Evolutionary conservation across 2,888 invertebrate species (phyloP).

Genomic region (Eupithecia exiguata): DNA sequence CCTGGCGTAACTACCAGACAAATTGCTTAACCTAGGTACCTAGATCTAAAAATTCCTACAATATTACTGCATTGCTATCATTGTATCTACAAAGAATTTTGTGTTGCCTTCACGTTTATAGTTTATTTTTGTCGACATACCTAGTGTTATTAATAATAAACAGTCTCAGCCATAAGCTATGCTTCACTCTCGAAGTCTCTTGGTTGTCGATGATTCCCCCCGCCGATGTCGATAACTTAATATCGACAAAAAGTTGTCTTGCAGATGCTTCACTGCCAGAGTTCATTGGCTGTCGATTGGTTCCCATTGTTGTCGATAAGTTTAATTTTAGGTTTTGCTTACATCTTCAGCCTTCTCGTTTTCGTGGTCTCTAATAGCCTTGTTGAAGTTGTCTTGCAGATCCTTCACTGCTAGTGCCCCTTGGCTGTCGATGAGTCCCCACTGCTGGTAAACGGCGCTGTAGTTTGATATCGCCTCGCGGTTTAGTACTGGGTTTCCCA

Average conservation of each 20-base stretch:
- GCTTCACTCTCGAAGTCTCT: slow-evolving; percentile 43
- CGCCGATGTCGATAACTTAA: slow-evolving; percentile 69
- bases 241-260: too few relatives aligned
- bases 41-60: not conserved
- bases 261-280: slow-evolving; percentile 55
- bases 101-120: slow-evolving; percentile 18
- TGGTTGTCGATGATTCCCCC: slow-evolving; percentile 81
- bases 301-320: slow-evolving; percentile 71
- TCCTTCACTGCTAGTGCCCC: slow-evolving; percentile 60
- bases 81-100: not conserved
- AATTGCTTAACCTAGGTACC: not conserved
- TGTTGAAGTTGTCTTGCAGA: slow-evolving; percentile 63
- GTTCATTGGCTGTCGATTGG: slow-evolving; percentile 76
- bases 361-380: slow-evolving; percentile 72
- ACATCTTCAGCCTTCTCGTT: slow-evolving; percentile 72
- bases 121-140: slow-evolving; percentile 71
- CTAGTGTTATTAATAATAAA: slow-evolving; percentile 55
- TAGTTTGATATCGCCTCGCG: slow-evolving; percentile 75
- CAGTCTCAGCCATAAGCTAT: not conserved
- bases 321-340: slow-evolving; percentile 40
- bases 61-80: not conserved
- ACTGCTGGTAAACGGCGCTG: slow-evolving; percentile 74
- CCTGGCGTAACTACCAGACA: not conserved
- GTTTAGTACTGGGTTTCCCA: slow-evolving; percentile 82
- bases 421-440: slow-evolving; percentile 81